Percentiles rank a stretch among this genome's conserved stretches.
Evolutionary conservation across 2,888 invertebrate species (phyloP).

Genomic region (Pseudococcus jackbeardsleyi): DNA sequence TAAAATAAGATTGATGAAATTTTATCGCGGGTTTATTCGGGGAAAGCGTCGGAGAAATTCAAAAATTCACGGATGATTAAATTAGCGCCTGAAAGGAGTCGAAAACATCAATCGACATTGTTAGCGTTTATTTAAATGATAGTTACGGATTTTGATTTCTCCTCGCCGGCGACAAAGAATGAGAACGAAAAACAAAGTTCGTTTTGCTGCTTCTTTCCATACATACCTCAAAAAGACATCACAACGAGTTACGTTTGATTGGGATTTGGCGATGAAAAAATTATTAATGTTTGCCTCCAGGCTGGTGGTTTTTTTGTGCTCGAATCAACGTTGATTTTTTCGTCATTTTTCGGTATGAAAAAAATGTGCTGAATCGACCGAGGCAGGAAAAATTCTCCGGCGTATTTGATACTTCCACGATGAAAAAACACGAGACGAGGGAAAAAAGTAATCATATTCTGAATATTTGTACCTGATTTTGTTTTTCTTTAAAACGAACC

Average conservation of each 20-base stretch:
- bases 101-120: slow-evolving; percentile 46
- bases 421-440: neutral
- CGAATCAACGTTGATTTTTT: slow-evolving; percentile 18
- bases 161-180: neutral
- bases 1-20: slow-evolving; percentile 59
- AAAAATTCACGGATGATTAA: slow-evolving; percentile 37
- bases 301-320: neutral
- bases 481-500: slow-evolving; percentile 40
- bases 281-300: slow-evolving; percentile 24
- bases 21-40: slow-evolving; percentile 30
- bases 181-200: neutral
- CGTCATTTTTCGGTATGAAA: neutral
- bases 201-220: neutral
- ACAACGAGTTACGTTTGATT: neutral
- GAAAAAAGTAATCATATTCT: slow-evolving; percentile 6
- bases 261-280: neutral
- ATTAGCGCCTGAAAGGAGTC: slow-evolving; percentile 7
- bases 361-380: neutral
- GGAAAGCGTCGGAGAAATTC: neutral
- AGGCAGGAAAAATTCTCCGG: neutral
- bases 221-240: neutral
- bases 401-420: neutral
- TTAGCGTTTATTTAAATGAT: slow-evolving; percentile 34
- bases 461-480: slow-evolving; percentile 54
- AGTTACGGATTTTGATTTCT: slow-evolving; percentile 42